A percentile compares a stretch with the other conserved stretches of the same genome.
Evolutionary conservation across 2,113 vertebrate species (phyloP).

Genomic region (Platichthys stellatus): DNA sequence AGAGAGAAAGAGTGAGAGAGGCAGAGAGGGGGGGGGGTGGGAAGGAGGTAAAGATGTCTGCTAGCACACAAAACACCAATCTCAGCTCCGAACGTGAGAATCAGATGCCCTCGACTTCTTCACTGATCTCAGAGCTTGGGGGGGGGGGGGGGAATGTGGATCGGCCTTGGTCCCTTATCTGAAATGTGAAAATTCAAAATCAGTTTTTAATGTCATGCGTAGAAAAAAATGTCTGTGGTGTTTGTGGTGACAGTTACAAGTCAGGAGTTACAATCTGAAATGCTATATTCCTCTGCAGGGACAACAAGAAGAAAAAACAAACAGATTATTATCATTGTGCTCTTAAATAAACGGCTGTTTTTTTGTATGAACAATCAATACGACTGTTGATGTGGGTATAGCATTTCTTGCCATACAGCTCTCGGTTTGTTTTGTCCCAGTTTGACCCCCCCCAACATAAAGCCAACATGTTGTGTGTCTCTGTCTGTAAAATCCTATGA

Average conservation of each 20-base stretch:
- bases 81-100: slow-evolving; percentile 49
- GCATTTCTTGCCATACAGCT: slow-evolving; percentile 61
- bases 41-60: slow-evolving; percentile 26
- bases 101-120: slow-evolving; percentile 36
- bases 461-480: slow-evolving; percentile 63
- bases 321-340: neutral
- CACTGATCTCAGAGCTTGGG: slow-evolving; percentile 23
- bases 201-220: slow-evolving; percentile 58
- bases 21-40: neutral
- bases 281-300: slow-evolving; percentile 60
- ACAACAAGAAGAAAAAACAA: neutral
- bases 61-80: slow-evolving; percentile 53
- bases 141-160: slow-evolving; percentile 46
- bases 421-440: slow-evolving; percentile 41
- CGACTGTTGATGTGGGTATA: slow-evolving; percentile 49
- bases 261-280: slow-evolving; percentile 57
- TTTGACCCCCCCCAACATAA: slow-evolving; percentile 59
- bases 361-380: slow-evolving; percentile 30
- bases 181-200: slow-evolving; percentile 73
- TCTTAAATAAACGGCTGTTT: slow-evolving; percentile 25
- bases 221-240: slow-evolving; percentile 66
- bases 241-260: slow-evolving; percentile 71
- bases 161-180: slow-evolving; percentile 50
- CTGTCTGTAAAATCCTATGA: slow-evolving; percentile 62
- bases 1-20: slow-evolving; percentile 8